These are phyloP conservation scores for Aphidius gifuensis DNA, from an alignment of 1,140 invertebrate species.

Conservation along the genomic window DNA sequence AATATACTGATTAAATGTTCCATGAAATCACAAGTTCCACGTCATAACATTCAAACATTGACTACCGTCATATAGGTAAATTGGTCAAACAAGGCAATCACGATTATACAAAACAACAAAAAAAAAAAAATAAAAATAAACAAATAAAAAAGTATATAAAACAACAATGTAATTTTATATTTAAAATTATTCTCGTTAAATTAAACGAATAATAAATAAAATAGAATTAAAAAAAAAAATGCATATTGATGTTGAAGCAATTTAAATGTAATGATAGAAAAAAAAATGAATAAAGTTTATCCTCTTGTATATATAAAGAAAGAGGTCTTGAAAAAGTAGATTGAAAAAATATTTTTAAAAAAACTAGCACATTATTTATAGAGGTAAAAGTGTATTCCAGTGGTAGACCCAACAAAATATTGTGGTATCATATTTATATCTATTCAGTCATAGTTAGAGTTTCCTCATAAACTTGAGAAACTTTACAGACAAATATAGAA, in stretches of 20 bases:
- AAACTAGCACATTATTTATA: too few relatives aligned
- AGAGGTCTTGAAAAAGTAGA: too few relatives aligned
- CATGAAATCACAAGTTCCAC: slow-evolving; percentile 55
- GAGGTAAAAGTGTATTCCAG: background rate
- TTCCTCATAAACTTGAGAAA: slow-evolving; percentile 47
- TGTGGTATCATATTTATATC: slow-evolving; percentile 15
- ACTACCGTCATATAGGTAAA: slow-evolving; percentile 8
- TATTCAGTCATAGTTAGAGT: slow-evolving; percentile 31
- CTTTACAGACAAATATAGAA: slow-evolving; percentile 49
- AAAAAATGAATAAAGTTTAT: too few relatives aligned
- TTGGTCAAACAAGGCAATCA: background rate
- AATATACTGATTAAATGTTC: slow-evolving; percentile 53
- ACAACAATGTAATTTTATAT: background rate
- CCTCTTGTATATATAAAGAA: too few relatives aligned
- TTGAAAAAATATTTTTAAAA: too few relatives aligned
- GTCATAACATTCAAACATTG: slow-evolving; percentile 54
- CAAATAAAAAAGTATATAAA: too few relatives aligned
- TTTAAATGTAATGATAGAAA: too few relatives aligned
- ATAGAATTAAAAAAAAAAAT: background rate
- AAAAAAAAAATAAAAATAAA: background rate
- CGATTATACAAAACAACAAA: background rate
- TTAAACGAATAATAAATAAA: background rate
- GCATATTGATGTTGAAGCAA: background rate
- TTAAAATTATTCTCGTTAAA: background rate
- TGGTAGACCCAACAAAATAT: slow-evolving; percentile 21